Conservation (phyloP, 1,140 invertebrate species). For the Apis cerana region DNA sequence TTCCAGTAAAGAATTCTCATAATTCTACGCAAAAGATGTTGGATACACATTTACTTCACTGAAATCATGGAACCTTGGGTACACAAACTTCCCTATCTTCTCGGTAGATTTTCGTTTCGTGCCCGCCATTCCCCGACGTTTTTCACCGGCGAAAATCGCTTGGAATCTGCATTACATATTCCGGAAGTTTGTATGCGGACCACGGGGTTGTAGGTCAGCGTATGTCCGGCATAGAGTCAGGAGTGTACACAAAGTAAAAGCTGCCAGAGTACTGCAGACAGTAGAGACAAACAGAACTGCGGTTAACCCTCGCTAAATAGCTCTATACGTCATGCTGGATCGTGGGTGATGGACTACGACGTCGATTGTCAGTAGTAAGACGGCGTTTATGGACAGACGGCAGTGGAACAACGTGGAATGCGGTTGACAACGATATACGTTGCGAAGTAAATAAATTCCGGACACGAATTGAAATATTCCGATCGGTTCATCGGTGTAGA, state of each 20-base stretch:
- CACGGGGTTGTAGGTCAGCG: slow-evolving; percentile 29
- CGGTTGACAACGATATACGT: not conserved
- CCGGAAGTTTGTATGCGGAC: slow-evolving; percentile 31
- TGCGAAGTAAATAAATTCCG: not conserved
- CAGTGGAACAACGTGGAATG: not conserved
- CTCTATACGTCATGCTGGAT: slow-evolving; percentile 4
- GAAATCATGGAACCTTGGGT: not conserved
- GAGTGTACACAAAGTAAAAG: slow-evolving; percentile 45
- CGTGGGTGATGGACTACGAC: slow-evolving; percentile 11
- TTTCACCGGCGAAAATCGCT: slow-evolving; percentile 10
- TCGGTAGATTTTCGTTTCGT: not conserved
- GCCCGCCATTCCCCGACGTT: not conserved
- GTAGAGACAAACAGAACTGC: slow-evolving; percentile 40
- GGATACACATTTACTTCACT: not conserved
- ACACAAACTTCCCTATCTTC: slow-evolving; percentile 6
- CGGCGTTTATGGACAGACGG: not conserved
- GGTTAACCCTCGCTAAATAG: slow-evolving; percentile 48
- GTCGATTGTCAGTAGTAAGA: slow-evolving; percentile 20
- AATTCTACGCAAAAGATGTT: not conserved
- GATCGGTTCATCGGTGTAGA: no score
- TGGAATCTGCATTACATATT: slow-evolving; percentile 35
- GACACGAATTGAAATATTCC: not conserved
- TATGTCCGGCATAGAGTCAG: slow-evolving; percentile 34
- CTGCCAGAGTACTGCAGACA: slow-evolving; percentile 41
- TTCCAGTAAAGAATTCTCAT: not conserved